A percentile compares a stretch with the other conserved stretches of the same genome.
Conservation (phyloP, 2,113 vertebrate genomes). For the Tapirus terrestris region DNA sequence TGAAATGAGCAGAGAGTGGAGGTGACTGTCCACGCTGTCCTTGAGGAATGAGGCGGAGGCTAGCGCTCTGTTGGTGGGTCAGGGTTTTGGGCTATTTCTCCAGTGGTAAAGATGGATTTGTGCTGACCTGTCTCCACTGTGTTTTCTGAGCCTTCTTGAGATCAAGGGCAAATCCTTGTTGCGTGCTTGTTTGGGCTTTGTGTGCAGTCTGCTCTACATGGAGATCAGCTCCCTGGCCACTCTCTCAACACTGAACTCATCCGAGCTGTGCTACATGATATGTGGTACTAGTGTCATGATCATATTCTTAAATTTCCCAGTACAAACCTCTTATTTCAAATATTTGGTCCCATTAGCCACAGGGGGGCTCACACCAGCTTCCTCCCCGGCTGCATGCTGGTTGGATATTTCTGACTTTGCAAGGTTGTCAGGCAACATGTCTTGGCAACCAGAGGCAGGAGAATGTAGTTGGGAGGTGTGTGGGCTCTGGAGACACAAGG, state of each 20-base stretch:
- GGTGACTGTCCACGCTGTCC: neutral
- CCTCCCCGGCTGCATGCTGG: neutral
- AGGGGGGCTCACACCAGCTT: neutral
- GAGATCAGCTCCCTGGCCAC: neutral
- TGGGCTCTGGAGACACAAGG: neutral
- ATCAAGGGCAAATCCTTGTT: neutral
- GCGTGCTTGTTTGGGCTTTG: neutral
- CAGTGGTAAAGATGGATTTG: neutral
- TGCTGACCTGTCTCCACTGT: rapidly evolving
- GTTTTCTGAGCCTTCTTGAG: neutral
- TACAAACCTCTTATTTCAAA: neutral
- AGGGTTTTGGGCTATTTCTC: neutral
- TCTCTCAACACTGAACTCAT: neutral
- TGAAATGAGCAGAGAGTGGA: neutral
- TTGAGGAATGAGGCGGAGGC: neutral
- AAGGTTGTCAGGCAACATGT: neutral
- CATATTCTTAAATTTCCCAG: no score
- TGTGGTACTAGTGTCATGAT: neutral
- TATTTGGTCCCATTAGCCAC: neutral
- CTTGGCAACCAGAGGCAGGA: neutral
- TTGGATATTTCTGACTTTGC: neutral
- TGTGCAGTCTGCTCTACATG: rapidly evolving
- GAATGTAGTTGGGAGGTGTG: neutral
- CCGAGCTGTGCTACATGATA: neutral
- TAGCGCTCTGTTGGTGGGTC: neutral